Conservation (phyloP, 2,888 invertebrate genomes). For the Eupithecia insigniata region DNA sequence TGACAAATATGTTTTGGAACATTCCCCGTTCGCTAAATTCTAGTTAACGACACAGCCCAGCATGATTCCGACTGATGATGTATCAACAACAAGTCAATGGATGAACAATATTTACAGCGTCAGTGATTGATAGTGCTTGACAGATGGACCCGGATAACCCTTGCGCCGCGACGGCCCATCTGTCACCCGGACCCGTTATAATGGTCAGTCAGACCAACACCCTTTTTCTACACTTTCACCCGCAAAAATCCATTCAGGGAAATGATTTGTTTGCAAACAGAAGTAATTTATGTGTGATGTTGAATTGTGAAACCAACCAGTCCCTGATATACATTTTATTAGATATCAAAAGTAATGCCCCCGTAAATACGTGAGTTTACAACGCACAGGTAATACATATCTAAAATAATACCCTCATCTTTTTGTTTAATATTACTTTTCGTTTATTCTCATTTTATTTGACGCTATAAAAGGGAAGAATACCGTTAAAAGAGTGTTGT, state of each 20-base stretch:
- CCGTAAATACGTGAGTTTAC: slow-evolving; percentile 58
- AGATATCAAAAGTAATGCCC: slow-evolving; percentile 57
- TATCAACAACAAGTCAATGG: slow-evolving; percentile 73
- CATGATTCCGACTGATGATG: slow-evolving; percentile 62
- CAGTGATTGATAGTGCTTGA: slow-evolving; percentile 77
- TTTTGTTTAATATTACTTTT: slow-evolving; percentile 74
- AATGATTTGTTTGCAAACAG: slow-evolving; percentile 45
- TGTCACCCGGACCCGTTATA: slow-evolving; percentile 61
- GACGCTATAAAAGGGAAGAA: slow-evolving; percentile 78
- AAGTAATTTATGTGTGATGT: slow-evolving; percentile 30
- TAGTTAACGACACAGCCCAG: slow-evolving; percentile 64
- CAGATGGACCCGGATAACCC: slow-evolving; percentile 77
- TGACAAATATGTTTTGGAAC: slow-evolving; percentile 32
- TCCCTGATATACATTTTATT: slow-evolving; percentile 41
- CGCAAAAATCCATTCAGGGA: slow-evolving; percentile 45
- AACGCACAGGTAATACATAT: slow-evolving; percentile 59
- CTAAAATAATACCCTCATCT: slow-evolving; percentile 70
- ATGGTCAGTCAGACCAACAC: slow-evolving; percentile 59
- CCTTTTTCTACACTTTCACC: slow-evolving; percentile 56
- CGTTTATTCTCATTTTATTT: slow-evolving; percentile 79
- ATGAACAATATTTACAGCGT: slow-evolving; percentile 72
- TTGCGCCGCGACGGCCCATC: slow-evolving; percentile 69
- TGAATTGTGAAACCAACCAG: slow-evolving; percentile 28
- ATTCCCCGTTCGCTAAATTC: slow-evolving; percentile 48
- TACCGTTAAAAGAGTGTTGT: slow-evolving; percentile 74